Evolutionary conservation across 2,888 invertebrate species (phyloP).

Genomic region (Lasioglossum morio): DNA sequence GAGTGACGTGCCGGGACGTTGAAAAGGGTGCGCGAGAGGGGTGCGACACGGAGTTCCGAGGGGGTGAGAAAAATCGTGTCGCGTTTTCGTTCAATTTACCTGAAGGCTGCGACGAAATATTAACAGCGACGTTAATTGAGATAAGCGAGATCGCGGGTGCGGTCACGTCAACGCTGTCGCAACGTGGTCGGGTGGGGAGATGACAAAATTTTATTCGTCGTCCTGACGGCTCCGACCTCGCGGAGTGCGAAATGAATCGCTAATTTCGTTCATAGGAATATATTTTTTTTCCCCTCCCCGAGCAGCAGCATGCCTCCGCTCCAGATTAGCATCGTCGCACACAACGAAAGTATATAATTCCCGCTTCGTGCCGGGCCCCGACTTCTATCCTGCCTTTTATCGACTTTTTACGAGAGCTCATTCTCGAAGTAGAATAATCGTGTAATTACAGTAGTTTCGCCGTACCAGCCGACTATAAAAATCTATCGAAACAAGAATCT

Average conservation of each 20-base stretch:
- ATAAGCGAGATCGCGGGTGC: conserved; percentile 49
- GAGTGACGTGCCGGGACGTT: neutral
- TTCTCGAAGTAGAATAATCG: neutral
- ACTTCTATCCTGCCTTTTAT: conserved; percentile 34
- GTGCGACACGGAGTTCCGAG: neutral
- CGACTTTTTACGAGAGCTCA: conserved; percentile 26
- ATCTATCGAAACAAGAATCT: conserved; percentile 18
- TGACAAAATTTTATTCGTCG: conserved; percentile 59
- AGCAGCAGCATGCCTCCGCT: conserved; percentile 9
- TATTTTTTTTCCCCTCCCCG: neutral
- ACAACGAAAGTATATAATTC: conserved; percentile 38
- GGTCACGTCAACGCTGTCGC: conserved; percentile 52
- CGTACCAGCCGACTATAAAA: neutral
- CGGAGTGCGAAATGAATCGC: conserved; percentile 33
- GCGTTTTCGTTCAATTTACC: conserved; percentile 46
- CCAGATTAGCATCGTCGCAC: conserved; percentile 34
- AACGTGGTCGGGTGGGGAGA: neutral
- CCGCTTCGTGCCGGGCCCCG: conserved; percentile 26
- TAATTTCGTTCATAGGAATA: conserved; percentile 28
- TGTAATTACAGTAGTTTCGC: conserved; percentile 17
- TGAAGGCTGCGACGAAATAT: conserved; percentile 60
- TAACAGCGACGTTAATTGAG: conserved; percentile 71
- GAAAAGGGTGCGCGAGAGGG: neutral
- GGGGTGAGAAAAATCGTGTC: neutral
- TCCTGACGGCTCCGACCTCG: neutral